Percentiles rank a stretch among this genome's conserved stretches.
Evolutionary conservation across 1,140 invertebrate species (phyloP).

Genomic region (Heliconius himera): DNA sequence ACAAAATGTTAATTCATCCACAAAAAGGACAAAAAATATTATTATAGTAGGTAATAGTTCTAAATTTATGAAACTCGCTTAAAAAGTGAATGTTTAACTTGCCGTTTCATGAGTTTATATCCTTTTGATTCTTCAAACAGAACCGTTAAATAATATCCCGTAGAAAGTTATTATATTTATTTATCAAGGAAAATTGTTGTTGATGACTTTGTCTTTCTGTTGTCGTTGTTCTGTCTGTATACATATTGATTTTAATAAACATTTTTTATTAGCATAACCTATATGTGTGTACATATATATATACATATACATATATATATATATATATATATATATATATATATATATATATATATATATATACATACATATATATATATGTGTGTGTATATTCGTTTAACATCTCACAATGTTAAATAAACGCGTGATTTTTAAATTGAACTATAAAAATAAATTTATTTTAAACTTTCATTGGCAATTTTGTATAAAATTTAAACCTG

Average conservation of each 20-base stretch:
- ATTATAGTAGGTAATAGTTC: constrained; percentile 16
- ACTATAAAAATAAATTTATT: not conserved
- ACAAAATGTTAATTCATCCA: constrained; percentile 2
- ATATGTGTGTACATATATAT: too few species aligned
- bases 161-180: constrained; percentile 17
- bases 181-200: not conserved
- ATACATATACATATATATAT: too few species aligned
- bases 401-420: not conserved
- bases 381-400: too few species aligned
- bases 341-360: too few species aligned
- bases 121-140: constrained; percentile 18
- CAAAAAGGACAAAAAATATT: constrained; percentile 11
- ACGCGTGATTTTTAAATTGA: not conserved
- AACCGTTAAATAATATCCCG: constrained; percentile 17
- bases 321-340: too few species aligned
- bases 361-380: too few species aligned
- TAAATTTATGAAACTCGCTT: constrained; percentile 15
- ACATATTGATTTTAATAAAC: not conserved
- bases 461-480: not conserved
- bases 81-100: constrained; percentile 20
- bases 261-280: too few species aligned
- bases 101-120: constrained; percentile 15
- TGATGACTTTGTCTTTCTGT: not conserved
- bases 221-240: not conserved
- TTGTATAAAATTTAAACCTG: not conserved